Conservation (phyloP, 2,888 invertebrate genomes). For the Micropterix aruncella region DNA sequence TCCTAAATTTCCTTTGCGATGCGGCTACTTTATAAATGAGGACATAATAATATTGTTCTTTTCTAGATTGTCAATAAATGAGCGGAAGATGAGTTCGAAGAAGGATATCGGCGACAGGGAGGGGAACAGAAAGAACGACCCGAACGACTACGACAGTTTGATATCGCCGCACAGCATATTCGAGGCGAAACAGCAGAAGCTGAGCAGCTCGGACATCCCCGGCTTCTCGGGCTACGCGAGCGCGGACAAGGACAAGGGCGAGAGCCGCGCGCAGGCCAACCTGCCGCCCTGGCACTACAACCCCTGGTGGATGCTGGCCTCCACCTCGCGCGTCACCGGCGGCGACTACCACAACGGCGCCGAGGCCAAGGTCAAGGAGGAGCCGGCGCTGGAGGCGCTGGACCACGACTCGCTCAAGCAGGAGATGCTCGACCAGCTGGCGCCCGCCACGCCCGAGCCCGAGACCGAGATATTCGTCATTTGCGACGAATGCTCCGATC, state of each 20-base stretch:
- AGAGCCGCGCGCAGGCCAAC: conserved; percentile 24
- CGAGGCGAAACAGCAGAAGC: conserved; percentile 30
- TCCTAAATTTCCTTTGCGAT: too few species aligned
- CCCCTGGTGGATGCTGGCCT: conserved; percentile 40
- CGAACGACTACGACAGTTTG: conserved; percentile 35
- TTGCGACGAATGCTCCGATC: conserved; percentile 39
- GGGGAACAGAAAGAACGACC: conserved; percentile 30
- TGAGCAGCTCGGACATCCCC: conserved; percentile 19
- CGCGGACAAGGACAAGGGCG: conserved; percentile 37
- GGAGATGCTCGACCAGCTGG: conserved; percentile 25
- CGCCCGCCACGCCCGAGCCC: conserved; percentile 26
- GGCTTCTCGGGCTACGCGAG: conserved; percentile 37
- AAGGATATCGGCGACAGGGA: conserved; percentile 32
- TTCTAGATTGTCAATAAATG: too few species aligned
- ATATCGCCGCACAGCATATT: conserved; percentile 37
- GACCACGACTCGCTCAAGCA: conserved; percentile 28
- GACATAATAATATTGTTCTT: too few species aligned
- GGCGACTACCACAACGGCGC: conserved; percentile 31
- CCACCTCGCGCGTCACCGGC: conserved; percentile 31
- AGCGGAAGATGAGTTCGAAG: conserved; percentile 22
- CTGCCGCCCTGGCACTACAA: conserved; percentile 37
- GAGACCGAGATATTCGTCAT: conserved; percentile 29
- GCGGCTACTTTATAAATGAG: too few species aligned
- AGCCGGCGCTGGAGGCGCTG: conserved; percentile 27
- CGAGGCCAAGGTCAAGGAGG: conserved; percentile 34